These are phyloP conservation scores for Drosophila paracracens DNA, from an alignment of 2,888 invertebrate species.

Conservation along the genomic window DNA sequence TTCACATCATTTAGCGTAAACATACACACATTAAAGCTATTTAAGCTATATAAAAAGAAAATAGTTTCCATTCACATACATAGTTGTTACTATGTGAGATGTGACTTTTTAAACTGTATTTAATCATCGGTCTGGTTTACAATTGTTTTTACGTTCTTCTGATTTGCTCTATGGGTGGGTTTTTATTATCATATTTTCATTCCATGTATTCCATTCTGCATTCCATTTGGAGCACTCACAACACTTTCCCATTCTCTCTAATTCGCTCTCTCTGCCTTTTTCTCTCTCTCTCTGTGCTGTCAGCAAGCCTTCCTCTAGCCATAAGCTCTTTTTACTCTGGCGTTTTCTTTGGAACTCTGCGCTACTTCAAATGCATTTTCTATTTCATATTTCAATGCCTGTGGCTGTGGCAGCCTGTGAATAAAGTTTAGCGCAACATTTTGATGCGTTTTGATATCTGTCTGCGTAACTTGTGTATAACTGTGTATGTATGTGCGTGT, in stretches of 20 bases:
- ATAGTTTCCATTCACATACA: not conserved
- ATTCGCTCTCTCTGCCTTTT: too few relatives aligned
- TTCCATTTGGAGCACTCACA: conserved; percentile 45
- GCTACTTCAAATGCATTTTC: conserved; percentile 70
- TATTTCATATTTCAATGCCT: conserved; percentile 61
- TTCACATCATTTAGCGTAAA: not conserved
- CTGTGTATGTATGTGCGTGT: conserved; percentile 3
- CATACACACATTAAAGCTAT: too few relatives aligned
- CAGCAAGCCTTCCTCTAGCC: not conserved
- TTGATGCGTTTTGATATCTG: conserved; percentile 71
- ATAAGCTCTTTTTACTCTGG: conserved; percentile 28
- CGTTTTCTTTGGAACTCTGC: conserved; percentile 55
- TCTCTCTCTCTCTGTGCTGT: not conserved
- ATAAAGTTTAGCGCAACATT: conserved; percentile 76
- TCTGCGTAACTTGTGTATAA: conserved; percentile 17
- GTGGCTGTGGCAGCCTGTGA: conserved; percentile 63
- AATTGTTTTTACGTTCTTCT: conserved; percentile 7
- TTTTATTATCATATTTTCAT: conserved; percentile 77
- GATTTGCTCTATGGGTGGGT: conserved; percentile 41
- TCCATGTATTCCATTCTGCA: conserved; percentile 56
- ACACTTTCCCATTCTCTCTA: conserved; percentile 4
- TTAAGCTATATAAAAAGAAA: not conserved
- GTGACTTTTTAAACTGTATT: conserved; percentile 27
- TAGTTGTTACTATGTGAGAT: not conserved
- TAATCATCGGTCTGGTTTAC: not conserved